Base-by-base conservation (phyloP, 1,140 invertebrate genomes). In the Bombus consobrinus region DNA sequence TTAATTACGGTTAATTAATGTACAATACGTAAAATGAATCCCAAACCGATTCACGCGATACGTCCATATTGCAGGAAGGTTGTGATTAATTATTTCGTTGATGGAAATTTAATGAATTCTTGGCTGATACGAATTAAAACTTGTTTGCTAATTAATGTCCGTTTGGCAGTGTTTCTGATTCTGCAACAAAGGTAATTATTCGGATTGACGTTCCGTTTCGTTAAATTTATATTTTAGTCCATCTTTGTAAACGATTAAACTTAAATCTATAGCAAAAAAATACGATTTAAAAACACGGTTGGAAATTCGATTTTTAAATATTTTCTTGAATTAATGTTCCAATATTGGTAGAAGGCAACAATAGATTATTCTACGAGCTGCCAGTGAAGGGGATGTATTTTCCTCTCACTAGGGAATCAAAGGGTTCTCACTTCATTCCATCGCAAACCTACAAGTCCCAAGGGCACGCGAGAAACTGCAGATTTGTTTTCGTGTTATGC, bases 401-500 rank as follows among this genome's bases (percentile, higher is more conserved):
- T 28, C 62, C 41, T 25, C 22, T 47, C 41, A 28, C 32, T 4
- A 0, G 77, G 62, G 62, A 68, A n/a, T n/a, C 74, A 39, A 39
- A 32, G 41, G 37, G 18, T 25, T 68, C 64, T 34, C 62, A 25
- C 22, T 79, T 34, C 47, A 68, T 47, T 79, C 25, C 32, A 47
- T 37, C 25, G 41, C 22, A 68, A 79, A 68, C 62, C 41, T 25
- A 68, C 41, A 47, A 37, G 37, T 79, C 77, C 41, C 77, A 62
- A 13, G 47, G 34, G 74, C 39, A 22, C 28, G 8, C 34, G 53
- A 76, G 53, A 76, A 76, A 79, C 62, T 79, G 77, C 32, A 66
- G 77, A 68, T 79, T 79, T 79, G 77, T 47, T 79, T 79, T 68
- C 77, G n/a, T 79, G 77, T 79, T 79, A 79, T 79, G 39, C 77